Evolutionary conservation across 2,888 invertebrate species (phyloP), one percentile per base, ranked within the genome.

Genomic region (Parnassius glacialis): DNA sequence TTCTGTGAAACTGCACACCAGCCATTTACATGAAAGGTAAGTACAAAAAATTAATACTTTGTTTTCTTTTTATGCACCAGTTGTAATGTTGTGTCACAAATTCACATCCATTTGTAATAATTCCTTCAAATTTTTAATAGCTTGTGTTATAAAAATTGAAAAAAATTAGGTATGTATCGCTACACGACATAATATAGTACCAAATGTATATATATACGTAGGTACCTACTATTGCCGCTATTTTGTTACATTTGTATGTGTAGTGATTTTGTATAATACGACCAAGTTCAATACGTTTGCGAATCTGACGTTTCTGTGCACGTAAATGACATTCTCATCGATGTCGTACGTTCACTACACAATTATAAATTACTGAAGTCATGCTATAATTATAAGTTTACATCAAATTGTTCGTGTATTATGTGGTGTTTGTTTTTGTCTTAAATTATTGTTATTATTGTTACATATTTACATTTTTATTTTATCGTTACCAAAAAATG

Each of bases 11-110:
- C 79, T 78, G 76, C 76, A 74, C 80, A 83, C 87, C 90, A 90
- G 87, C 90, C 90, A 91, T 90, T 91, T 91, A 91, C 90, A 91
- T 90, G 90, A 90, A 87, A 87, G 90, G 90, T 87, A 84, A 90
- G 90, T 86, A 86, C 85, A 91, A 91, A 91, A 91, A 91, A 90
- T 84, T 84, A 76, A 82, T 85, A 83, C 84, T 76, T 81, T 75
- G 74, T 78, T 78, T 80, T 84, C 90, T 89, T 72, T 78, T 78
- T 76, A 78, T 75, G 79, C 75, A 72, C 69, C 72, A 70, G 68
- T 72, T 78, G 80, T 80, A 71, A 68, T 70, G 59, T 69, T 73
- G 68, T 71, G 70, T 68, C 72, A 71, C 68, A 72, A 62, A 61
- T 45, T 56, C 66, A 62, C 64, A 54, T 53, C 50, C 12, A 9